phyloP scores from a whole-genome alignment of 2,797 vertebrate genomes.

The Lagocephalus sceleratus region DNA sequence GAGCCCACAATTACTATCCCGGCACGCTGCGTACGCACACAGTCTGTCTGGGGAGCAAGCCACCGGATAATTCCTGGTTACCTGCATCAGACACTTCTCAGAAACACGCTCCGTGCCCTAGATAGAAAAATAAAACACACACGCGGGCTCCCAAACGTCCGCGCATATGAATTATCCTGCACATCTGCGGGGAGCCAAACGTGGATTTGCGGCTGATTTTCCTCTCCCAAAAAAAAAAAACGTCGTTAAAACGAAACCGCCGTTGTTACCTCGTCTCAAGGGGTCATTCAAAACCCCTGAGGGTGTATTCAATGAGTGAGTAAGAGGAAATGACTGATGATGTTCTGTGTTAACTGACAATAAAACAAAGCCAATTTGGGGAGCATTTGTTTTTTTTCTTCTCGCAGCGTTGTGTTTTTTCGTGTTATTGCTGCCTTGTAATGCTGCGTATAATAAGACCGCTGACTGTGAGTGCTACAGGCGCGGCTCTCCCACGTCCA shows the following conservation, averaged over 20 bases:
- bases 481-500: slow-evolving; percentile 6
- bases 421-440: slow-evolving; percentile 12
- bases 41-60: slow-evolving; percentile 68
- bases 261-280: slow-evolving; percentile 33
- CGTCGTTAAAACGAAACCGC: slow-evolving; percentile 39
- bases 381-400: neutral
- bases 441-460: slow-evolving; percentile 3
- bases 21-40: slow-evolving; percentile 60
- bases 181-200: slow-evolving; percentile 30
- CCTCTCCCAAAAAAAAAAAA: slow-evolving; percentile 17
- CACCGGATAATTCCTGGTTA: slow-evolving; percentile 68
- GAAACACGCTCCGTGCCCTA: slow-evolving; percentile 53
- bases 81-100: slow-evolving; percentile 58
- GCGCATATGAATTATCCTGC: slow-evolving; percentile 28
- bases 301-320: slow-evolving; percentile 16
- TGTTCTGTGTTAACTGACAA: slow-evolving; percentile 31
- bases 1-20: slow-evolving; percentile 72
- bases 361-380: slow-evolving; percentile 27
- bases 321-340: slow-evolving; percentile 43
- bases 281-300: slow-evolving; percentile 32
- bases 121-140: slow-evolving; percentile 12
- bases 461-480: slow-evolving; percentile 9
- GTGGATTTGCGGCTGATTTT: slow-evolving; percentile 49
- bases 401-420: slow-evolving; percentile 26
- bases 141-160: slow-evolving; percentile 25